Evolutionary conservation across 2,888 invertebrate species (phyloP).

Genomic region (Antitype chi): DNA sequence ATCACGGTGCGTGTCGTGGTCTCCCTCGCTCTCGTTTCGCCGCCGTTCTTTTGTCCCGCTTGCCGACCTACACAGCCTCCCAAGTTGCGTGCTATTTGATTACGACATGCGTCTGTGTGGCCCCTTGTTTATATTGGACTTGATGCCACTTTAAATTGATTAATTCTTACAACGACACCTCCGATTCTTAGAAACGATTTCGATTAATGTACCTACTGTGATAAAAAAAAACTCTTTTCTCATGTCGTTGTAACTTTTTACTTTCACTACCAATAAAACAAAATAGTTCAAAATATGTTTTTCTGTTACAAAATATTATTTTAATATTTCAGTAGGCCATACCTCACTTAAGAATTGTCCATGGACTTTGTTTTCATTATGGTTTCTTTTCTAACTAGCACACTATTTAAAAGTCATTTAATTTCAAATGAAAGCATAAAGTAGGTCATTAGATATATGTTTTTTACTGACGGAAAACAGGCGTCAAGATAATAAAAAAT

Average conservation of each 20-base stretch:
- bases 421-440: background rate
- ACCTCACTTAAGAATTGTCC: background rate
- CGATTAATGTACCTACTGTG: constrained; percentile 65
- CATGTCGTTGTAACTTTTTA: background rate
- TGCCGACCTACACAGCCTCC: constrained; percentile 81
- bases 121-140: constrained; percentile 89
- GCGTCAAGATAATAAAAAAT: background rate
- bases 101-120: constrained; percentile 85
- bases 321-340: background rate
- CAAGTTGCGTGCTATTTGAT: constrained; percentile 87
- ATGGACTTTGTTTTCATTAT: background rate
- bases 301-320: background rate
- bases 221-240: too few relatives aligned
- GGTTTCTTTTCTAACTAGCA: background rate
- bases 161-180: constrained; percentile 86
- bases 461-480: background rate
- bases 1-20: constrained; percentile 78
- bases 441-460: background rate
- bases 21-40: constrained; percentile 74
- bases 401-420: background rate
- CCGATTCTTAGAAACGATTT: constrained; percentile 75
- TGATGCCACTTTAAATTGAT: constrained; percentile 89
- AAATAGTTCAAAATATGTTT: too few relatives aligned
- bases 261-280: background rate
- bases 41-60: constrained; percentile 61